phyloP scores from a whole-genome alignment of 2,113 vertebrate species.

The Neotoma lepida region DNA sequence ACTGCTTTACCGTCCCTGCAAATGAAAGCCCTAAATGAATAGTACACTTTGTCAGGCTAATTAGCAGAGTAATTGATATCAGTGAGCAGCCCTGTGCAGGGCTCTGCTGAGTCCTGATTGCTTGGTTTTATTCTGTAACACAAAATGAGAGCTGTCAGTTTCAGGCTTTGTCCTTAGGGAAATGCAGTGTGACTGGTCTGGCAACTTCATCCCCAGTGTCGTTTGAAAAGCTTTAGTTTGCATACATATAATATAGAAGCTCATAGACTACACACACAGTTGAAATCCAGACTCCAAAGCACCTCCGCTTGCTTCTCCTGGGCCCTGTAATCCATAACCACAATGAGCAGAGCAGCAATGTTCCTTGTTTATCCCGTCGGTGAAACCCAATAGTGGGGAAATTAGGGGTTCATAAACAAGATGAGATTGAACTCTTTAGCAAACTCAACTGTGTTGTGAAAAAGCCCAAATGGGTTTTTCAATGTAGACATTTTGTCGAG shows the following conservation, averaged over 20 bases:
- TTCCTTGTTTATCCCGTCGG: constrained; percentile 77
- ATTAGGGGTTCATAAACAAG: constrained; percentile 81
- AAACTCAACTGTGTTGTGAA: constrained; percentile 73
- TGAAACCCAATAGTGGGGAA: constrained; percentile 78
- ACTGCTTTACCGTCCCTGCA: constrained; percentile 34
- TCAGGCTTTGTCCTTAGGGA: constrained; percentile 50
- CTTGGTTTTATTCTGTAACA: constrained; percentile 48
- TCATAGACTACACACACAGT: background rate
- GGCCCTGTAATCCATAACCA: constrained; percentile 73
- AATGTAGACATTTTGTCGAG: constrained; percentile 78
- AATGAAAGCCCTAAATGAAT: constrained; percentile 52
- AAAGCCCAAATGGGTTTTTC: constrained; percentile 77
- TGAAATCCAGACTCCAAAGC: constrained; percentile 65
- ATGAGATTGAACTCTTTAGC: constrained; percentile 71
- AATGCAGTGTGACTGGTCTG: constrained; percentile 55
- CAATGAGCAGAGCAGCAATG: constrained; percentile 68
- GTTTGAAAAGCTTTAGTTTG: constrained; percentile 27
- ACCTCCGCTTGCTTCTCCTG: constrained; percentile 54
- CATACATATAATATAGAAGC: background rate
- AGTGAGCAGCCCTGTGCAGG: constrained; percentile 34
- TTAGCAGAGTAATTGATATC: constrained; percentile 67
- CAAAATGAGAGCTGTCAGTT: constrained; percentile 66
- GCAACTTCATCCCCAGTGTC: constrained; percentile 28
- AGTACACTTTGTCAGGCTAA: constrained; percentile 57
- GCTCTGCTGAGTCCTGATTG: constrained; percentile 62